Evolutionary conservation across 2,113 vertebrate species (phyloP), one percentile per base, ranked within the genome.

Genomic region (Lasiurus borealis): DNA sequence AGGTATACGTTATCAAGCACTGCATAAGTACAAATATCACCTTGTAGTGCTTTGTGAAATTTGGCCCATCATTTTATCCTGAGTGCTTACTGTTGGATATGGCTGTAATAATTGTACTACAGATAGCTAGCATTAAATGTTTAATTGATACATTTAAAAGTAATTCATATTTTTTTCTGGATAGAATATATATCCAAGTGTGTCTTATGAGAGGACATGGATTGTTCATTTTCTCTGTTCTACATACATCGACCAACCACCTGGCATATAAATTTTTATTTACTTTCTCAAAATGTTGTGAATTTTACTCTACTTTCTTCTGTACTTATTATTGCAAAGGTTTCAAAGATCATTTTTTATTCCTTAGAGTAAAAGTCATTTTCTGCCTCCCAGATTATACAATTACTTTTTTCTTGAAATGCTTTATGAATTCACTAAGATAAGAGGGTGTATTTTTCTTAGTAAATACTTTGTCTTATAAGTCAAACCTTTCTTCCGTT

Each of bases 381-480:
- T 89, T 80, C 13, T 72, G 73, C 12, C 29, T 72, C 27, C 18
- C 57, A 54, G 13, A 85, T 72, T 90, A 0, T 80, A 73, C 73
- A 66, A 90, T 75, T n/a, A n/a, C n/a, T n/a, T 72, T 73, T 91
- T 73, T 88, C 90, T 72, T 66, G 18, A 85, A 80, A 73, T 80
- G 3, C 62, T 88, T 93, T 73, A 73, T 16, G 12, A 90, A 81
- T 85, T 90, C 7, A 27, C 14, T 85, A 89, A 31, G 46, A 81
- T 68, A 48, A 91, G 46, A 46, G 59, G 21, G 29, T 25, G 3
- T 78, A 64, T 54, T 95, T 93, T 72, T 90, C 90, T 95, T 85
- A n/a, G 48, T 85, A 90, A 86, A 75, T 13, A 82, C 14, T 89
- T 89, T 76, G 25, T 88, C 78, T 88, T 88, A 31, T 54, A 89